Percentiles rank a stretch among this genome's conserved stretches.
Evolutionary conservation across 2,888 invertebrate genomes (phyloP).

Genomic region (Drosophila differens): DNA sequence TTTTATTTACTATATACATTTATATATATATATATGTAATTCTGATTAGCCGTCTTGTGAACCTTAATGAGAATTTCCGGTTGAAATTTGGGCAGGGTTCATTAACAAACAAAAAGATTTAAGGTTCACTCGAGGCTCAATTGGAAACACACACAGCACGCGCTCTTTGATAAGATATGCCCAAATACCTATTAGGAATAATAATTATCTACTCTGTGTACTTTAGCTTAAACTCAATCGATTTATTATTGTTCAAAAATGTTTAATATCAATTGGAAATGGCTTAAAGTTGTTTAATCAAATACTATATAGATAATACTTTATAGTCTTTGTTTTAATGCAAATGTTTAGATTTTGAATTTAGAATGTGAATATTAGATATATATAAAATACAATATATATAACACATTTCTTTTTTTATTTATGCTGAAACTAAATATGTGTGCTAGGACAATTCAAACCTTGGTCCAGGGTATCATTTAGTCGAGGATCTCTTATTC

Average conservation of each 20-base stretch:
- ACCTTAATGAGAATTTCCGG: slow-evolving; percentile 8
- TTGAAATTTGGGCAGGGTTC: slow-evolving; percentile 8
- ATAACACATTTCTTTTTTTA: not conserved
- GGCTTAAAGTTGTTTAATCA: not conserved
- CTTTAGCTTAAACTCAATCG: slow-evolving; percentile 21
- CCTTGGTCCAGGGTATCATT: not conserved
- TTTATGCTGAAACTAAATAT: not conserved
- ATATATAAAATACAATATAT: not conserved
- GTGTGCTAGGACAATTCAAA: not conserved
- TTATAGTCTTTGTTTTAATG: not conserved
- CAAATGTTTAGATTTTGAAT: not conserved
- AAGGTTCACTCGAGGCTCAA: slow-evolving; percentile 26
- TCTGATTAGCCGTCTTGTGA: slow-evolving; percentile 13
- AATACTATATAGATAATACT: not conserved
- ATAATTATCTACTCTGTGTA: slow-evolving; percentile 25
- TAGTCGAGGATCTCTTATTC: not conserved
- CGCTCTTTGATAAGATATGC: slow-evolving; percentile 50
- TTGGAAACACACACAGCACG: slow-evolving; percentile 25
- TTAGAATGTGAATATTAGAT: no score
- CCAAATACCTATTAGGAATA: slow-evolving; percentile 14
- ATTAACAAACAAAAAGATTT: slow-evolving; percentile 13
- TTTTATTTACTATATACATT: slow-evolving; percentile 7
- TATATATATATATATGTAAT: slow-evolving; percentile 1
- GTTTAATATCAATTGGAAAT: not conserved
- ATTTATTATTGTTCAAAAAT: slow-evolving; percentile 12